Evolutionary conservation across 2,113 vertebrate genomes (phyloP).

Genomic region (Lepisosteus osseus): DNA sequence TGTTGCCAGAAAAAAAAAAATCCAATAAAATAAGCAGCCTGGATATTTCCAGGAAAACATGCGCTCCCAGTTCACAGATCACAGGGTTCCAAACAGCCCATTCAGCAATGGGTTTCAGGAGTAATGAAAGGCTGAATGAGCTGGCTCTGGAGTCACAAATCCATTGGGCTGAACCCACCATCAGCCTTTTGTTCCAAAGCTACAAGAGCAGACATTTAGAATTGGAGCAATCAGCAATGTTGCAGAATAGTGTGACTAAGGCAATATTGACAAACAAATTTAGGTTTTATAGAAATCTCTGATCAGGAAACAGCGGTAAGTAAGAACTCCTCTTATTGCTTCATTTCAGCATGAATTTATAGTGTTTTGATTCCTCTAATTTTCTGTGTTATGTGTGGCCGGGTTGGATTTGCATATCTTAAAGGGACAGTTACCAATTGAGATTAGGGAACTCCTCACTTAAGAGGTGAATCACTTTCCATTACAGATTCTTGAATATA

Average conservation of each 20-base stretch:
- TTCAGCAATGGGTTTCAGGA: background rate
- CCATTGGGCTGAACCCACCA: slow-evolving; percentile 3
- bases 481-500: slow-evolving; percentile 17
- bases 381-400: too few relatives aligned
- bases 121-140: background rate
- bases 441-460: background rate
- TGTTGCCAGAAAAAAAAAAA: background rate
- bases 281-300: background rate
- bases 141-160: slow-evolving; percentile 5
- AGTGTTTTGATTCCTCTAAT: too few relatives aligned
- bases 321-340: slow-evolving; percentile 19
- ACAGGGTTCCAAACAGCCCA: background rate
- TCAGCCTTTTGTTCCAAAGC: slow-evolving; percentile 45
- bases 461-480: background rate
- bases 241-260: slow-evolving; percentile 19
- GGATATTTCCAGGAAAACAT: slow-evolving; percentile 5
- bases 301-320: slow-evolving; percentile 38
- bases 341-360: too few relatives aligned
- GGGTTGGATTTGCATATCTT: too few relatives aligned
- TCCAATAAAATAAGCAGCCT: background rate
- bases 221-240: slow-evolving; percentile 38
- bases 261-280: slow-evolving; percentile 22
- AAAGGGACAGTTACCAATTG: too few relatives aligned
- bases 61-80: too few relatives aligned
- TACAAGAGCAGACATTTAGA: slow-evolving; percentile 21